phyloP scores from a whole-genome alignment of 2,888 invertebrate genomes.

The Pocota personata region DNA sequence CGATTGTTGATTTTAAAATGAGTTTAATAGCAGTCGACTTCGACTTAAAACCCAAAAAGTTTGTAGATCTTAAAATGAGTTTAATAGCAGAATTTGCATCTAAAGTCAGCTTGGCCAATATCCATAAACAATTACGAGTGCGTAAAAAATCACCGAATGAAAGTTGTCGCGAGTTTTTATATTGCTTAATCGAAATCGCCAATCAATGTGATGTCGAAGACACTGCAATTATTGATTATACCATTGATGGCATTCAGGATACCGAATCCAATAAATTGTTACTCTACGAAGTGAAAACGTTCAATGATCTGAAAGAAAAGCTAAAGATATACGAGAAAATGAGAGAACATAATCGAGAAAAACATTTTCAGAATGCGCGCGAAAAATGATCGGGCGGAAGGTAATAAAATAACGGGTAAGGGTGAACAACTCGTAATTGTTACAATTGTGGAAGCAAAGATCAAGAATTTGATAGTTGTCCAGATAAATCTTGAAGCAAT shows the following conservation, averaged over 20 bases:
- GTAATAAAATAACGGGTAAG: neutral
- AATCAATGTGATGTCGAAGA: conserved; percentile 6
- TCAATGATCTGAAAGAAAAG: conserved; percentile 8
- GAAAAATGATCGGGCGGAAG: neutral
- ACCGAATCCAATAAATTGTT: neutral
- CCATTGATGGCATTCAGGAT: conserved; percentile 7
- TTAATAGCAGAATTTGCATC: neutral
- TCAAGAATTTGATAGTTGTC: neutral
- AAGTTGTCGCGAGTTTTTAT: conserved; percentile 15
- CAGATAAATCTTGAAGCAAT: conserved; percentile 4
- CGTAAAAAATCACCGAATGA: conserved; percentile 9
- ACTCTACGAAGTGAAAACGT: conserved; percentile 15
- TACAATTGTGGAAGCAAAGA: neutral
- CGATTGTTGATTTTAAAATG: neutral
- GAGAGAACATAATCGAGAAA: neutral
- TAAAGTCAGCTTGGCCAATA: neutral
- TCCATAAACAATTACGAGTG: neutral
- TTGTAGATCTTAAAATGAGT: no score
- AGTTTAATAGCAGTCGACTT: no score
- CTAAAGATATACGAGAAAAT: neutral
- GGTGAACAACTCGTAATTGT: neutral
- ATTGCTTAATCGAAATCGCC: conserved; percentile 25
- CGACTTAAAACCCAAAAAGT: no score
- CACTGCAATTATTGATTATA: conserved; percentile 9
- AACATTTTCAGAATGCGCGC: neutral